Evolutionary conservation across 2,888 invertebrate genomes (phyloP), one percentile per base, ranked within the genome.

Genomic region (Dasysyrphus albostriatus): DNA sequence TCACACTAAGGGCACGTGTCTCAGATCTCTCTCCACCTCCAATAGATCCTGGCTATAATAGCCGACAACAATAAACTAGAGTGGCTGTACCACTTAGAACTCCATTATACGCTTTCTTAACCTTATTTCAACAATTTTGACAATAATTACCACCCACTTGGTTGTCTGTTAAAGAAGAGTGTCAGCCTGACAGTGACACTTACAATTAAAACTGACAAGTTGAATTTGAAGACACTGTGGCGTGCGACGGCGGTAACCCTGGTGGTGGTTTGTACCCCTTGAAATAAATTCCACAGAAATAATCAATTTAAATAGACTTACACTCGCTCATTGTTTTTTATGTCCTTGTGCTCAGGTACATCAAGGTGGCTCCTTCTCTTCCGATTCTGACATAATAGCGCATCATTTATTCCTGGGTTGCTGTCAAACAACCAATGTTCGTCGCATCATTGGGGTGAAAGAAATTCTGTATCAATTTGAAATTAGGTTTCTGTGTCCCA

Each of bases 61-160:
- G 54, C 69, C 54, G 39, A 76, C 76, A 79, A 79, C 79, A 70
- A 83, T 78, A 44, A 70, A 67, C 54, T 63, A 29, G 47, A 83
- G 83, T 83, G 79, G 16, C 79, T 74, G 79, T 79, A 54, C 69
- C 83, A 79, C 83, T 83, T 79, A 74, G 83, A 83, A 79, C 79
- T 70, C 83, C 83, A 83, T 83, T 83, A 83, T 74, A 79, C 83
- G 74, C 74, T 70, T 74, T 79, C 74, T 70, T 37, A 74, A 79
- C 61, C 69, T 74, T 79, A 74, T 70, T 79, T 73, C 72, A 69
- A 70, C 69, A 83, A 58, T 83, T 83, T 83, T 79, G 79, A 83
- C 79, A 83, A 83, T 83, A 83, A 83, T 83, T 83, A 79, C 83
- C 79, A 83, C 79, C 79, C 83, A 83, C 79, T 79, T 67, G 32